Percentiles rank a stretch among this genome's conserved stretches.
Evolutionary conservation across 2,888 invertebrate species (phyloP).

Genomic region (Caenorhabditis macrosperma): DNA sequence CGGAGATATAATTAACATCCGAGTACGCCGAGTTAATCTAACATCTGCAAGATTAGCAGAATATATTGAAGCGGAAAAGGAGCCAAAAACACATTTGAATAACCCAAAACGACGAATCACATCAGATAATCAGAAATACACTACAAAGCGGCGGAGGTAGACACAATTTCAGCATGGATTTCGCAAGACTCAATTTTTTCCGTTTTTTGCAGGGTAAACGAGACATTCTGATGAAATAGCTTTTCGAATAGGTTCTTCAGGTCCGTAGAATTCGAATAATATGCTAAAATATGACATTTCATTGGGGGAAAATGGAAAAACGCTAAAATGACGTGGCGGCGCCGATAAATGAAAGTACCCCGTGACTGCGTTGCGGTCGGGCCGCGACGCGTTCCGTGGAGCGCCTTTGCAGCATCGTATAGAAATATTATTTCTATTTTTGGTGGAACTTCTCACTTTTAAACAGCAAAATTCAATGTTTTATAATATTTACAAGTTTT

Average conservation of each 20-base stretch:
- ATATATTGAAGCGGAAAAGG: no score
- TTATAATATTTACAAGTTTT: no score
- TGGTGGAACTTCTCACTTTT: not conserved
- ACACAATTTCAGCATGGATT: not conserved
- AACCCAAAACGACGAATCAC: no score
- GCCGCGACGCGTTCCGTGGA: constrained; percentile 45
- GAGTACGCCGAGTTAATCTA: no score
- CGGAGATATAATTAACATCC: no score
- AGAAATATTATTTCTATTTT: constrained; percentile 8
- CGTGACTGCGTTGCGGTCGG: constrained; percentile 59
- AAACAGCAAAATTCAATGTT: not conserved
- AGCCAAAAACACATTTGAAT: no score
- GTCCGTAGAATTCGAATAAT: not conserved
- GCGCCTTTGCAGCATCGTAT: constrained; percentile 40
- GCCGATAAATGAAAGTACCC: constrained; percentile 52
- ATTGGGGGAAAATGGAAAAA: not conserved
- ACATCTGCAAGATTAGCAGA: no score
- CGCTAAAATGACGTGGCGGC: constrained; percentile 57
- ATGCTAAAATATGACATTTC: constrained; percentile 11
- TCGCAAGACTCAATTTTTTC: constrained; percentile 1
- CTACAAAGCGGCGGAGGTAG: not conserved
- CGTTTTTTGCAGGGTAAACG: not conserved
- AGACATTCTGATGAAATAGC: not conserved
- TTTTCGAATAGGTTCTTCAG: not conserved
- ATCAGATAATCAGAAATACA: no score